These are phyloP conservation scores for Martes martes DNA, from an alignment of 2,113 vertebrate genomes.

Conservation along the genomic window DNA sequence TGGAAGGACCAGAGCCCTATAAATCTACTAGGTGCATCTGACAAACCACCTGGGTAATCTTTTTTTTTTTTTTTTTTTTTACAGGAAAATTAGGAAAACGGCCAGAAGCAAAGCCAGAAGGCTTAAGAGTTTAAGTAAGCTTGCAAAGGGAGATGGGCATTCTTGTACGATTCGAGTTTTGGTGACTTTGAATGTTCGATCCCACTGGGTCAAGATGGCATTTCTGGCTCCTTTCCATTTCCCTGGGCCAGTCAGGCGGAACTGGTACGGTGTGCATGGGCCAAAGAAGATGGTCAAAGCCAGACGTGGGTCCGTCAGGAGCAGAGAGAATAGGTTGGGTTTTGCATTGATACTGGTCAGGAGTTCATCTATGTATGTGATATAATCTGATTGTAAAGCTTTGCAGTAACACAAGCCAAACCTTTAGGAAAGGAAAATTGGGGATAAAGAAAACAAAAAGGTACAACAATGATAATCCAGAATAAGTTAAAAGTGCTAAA, in stretches of 20 bases:
- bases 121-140: constrained; percentile 53
- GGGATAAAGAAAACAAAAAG: neutral
- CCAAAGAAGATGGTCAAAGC: constrained; percentile 84
- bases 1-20: neutral
- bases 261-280: constrained; percentile 88
- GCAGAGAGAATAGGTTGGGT: constrained; percentile 80
- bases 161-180: constrained; percentile 78
- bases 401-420: constrained; percentile 87
- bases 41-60: neutral
- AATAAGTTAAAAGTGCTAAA: neutral
- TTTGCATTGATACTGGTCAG: constrained; percentile 81
- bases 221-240: constrained; percentile 88
- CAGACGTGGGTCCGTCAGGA: constrained; percentile 86
- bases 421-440: constrained; percentile 75
- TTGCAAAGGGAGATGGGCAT: neutral
- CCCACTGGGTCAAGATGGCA: constrained; percentile 90
- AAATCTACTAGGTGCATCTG: neutral
- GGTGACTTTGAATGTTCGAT: constrained; percentile 81
- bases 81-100: constrained; percentile 71
- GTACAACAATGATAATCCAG: neutral
- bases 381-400: constrained; percentile 87
- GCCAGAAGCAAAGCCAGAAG: constrained; percentile 77
- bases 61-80: constrained; percentile 42
- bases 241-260: constrained; percentile 86
- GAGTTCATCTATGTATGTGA: constrained; percentile 88